Percentiles rank a stretch among this genome's conserved stretches.
phyloP scores from a whole-genome alignment of 2,797 vertebrate species.

The Cryptoblepharus egeriae region DNA sequence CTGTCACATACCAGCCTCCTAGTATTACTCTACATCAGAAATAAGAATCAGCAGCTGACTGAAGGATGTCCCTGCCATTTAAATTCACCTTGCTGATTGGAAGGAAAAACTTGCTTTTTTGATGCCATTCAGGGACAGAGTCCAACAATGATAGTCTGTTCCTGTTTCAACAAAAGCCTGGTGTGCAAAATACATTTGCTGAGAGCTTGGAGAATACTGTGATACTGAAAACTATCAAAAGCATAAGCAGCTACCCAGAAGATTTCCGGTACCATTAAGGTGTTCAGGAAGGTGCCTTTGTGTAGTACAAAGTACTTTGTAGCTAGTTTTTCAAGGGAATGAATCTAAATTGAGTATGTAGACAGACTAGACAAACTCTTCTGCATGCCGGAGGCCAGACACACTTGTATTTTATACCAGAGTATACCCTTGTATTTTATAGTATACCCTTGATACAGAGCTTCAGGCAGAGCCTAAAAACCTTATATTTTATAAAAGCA shows the following conservation, averaged over 20 bases:
- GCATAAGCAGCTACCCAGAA: slow-evolving; percentile 38
- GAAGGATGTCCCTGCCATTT: slow-evolving; percentile 40
- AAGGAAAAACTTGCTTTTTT: slow-evolving; percentile 36
- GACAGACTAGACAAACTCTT: slow-evolving; percentile 6
- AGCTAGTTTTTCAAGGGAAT: slow-evolving; percentile 37
- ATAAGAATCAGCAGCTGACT: slow-evolving; percentile 47
- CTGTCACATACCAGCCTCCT: slow-evolving; percentile 45
- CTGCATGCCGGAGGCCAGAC: slow-evolving; percentile 8
- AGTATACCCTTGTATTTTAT: too few relatives aligned
- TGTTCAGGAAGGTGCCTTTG: slow-evolving; percentile 31
- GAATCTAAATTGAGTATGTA: slow-evolving; percentile 34
- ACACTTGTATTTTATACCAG: background rate
- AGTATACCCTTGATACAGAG: too few relatives aligned
- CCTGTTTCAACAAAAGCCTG: slow-evolving; percentile 36
- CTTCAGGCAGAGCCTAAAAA: too few relatives aligned
- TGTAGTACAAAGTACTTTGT: background rate
- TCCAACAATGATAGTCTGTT: slow-evolving; percentile 14
- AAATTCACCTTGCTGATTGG: slow-evolving; percentile 36
- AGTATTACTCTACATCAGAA: slow-evolving; percentile 39
- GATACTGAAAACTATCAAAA: slow-evolving; percentile 22
- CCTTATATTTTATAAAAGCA: too few relatives aligned
- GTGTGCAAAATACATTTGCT: slow-evolving; percentile 33
- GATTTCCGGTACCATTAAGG: background rate
- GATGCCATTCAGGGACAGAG: slow-evolving; percentile 24
- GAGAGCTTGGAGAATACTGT: slow-evolving; percentile 5